Evolutionary conservation across 2,113 vertebrate genomes (phyloP).

Genomic region (Phalacrocorax aristotelis): DNA sequence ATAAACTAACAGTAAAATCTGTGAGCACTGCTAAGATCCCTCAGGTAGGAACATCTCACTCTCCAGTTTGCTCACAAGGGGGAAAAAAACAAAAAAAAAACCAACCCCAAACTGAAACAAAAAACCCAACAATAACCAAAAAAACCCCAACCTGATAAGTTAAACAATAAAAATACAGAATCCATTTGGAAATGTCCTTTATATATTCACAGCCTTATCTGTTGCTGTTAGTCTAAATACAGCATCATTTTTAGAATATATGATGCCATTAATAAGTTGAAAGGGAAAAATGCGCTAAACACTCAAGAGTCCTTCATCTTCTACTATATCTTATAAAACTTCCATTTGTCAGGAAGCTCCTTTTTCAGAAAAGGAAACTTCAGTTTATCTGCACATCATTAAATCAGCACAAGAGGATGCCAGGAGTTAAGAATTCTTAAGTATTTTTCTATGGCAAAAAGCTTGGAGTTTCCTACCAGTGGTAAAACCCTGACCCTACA

Average conservation of each 20-base stretch:
- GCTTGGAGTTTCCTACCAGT: neutral
- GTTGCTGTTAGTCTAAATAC: slow-evolving; percentile 59
- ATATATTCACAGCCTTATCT: slow-evolving; percentile 64
- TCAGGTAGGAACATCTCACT: slow-evolving; percentile 9
- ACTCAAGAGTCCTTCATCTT: slow-evolving; percentile 46
- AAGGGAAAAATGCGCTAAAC: neutral
- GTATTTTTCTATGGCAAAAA: neutral
- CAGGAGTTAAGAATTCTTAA: neutral
- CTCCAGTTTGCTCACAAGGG: slow-evolving; percentile 43
- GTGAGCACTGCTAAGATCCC: slow-evolving; percentile 24
- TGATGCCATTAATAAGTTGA: slow-evolving; percentile 48
- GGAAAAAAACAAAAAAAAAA: no score
- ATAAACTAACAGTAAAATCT: slow-evolving; percentile 49
- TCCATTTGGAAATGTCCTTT: slow-evolving; percentile 40
- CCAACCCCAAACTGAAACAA: no score
- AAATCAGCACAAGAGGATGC: slow-evolving; percentile 30
- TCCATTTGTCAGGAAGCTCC: neutral
- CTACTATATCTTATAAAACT: neutral
- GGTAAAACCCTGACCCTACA: neutral
- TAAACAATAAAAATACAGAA: slow-evolving; percentile 36
- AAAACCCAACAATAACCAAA: no score
- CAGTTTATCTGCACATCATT: slow-evolving; percentile 11
- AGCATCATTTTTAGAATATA: slow-evolving; percentile 70
- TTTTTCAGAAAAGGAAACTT: neutral
- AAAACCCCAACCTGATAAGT: neutral